phyloP scores from a whole-genome alignment of 2,888 invertebrate species.

The Eristalis arbustorum region DNA sequence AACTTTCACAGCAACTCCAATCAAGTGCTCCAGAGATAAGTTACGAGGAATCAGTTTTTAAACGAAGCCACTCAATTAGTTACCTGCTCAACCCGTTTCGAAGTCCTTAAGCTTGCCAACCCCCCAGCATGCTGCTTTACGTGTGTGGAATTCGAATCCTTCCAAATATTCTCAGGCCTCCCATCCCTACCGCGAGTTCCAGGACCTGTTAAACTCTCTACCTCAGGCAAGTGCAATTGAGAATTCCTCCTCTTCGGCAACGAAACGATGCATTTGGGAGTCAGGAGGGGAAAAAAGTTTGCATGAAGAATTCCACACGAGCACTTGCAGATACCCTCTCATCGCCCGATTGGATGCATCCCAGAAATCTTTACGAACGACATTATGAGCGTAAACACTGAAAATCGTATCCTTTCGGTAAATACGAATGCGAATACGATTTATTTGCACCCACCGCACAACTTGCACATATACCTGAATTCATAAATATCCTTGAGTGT shows the following conservation, averaged over 20 bases:
- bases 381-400: constrained; percentile 66
- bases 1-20: background rate
- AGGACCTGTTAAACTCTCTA: constrained; percentile 24
- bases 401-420: constrained; percentile 68
- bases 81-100: constrained; percentile 17
- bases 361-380: constrained; percentile 54
- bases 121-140: background rate
- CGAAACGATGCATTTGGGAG: constrained; percentile 30
- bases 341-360: constrained; percentile 19
- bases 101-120: background rate
- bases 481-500: constrained; percentile 61
- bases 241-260: constrained; percentile 13
- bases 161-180: constrained; percentile 38
- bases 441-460: constrained; percentile 59
- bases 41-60: constrained; percentile 3
- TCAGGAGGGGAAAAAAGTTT: background rate
- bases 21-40: constrained; percentile 1
- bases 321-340: constrained; percentile 35
- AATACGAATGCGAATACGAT: constrained; percentile 67
- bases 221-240: constrained; percentile 36
- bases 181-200: background rate
- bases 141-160: constrained; percentile 21
- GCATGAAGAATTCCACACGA: constrained; percentile 13
- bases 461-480: constrained; percentile 37
- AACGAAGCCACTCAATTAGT: constrained; percentile 28